These are phyloP conservation scores for Hydrocynus forskahlii DNA, from an alignment of 2,797 vertebrate species.

Conservation along the genomic window DNA sequence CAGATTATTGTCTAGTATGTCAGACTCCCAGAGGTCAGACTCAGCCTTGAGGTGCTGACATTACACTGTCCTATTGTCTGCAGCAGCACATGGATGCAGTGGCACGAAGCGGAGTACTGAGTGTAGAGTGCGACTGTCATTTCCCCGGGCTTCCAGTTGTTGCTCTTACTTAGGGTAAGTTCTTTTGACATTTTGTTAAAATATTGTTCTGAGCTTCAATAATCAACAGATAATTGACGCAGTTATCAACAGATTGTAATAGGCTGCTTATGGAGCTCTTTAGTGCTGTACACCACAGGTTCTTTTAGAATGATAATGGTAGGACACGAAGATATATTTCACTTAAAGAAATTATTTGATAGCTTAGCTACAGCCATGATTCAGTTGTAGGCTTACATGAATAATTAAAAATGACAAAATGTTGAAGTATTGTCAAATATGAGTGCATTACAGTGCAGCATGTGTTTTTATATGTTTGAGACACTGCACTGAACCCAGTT, in stretches of 20 bases:
- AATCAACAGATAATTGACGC: too few relatives aligned
- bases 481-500: too few relatives aligned
- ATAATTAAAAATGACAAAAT: too few relatives aligned
- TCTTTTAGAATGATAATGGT: background rate
- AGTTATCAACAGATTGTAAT: too few relatives aligned
- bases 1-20: background rate
- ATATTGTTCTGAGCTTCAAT: background rate
- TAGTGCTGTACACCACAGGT: background rate
- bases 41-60: background rate
- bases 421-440: background rate
- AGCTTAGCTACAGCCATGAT: too few relatives aligned
- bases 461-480: too few relatives aligned
- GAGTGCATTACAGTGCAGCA: too few relatives aligned
- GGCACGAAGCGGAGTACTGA: background rate
- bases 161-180: constrained; percentile 22
- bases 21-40: constrained; percentile 9
- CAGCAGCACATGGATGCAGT: background rate
- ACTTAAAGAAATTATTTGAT: too few relatives aligned
- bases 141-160: background rate
- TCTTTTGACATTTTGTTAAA: background rate
- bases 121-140: background rate
- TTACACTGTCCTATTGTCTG: constrained; percentile 1
- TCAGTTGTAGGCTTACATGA: too few relatives aligned
- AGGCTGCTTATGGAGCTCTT: too few relatives aligned
- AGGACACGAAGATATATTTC: too few relatives aligned